These are phyloP conservation scores for Oncorhynchus nerka DNA, from an alignment of 2,113 vertebrate species.

Conservation along the genomic window DNA sequence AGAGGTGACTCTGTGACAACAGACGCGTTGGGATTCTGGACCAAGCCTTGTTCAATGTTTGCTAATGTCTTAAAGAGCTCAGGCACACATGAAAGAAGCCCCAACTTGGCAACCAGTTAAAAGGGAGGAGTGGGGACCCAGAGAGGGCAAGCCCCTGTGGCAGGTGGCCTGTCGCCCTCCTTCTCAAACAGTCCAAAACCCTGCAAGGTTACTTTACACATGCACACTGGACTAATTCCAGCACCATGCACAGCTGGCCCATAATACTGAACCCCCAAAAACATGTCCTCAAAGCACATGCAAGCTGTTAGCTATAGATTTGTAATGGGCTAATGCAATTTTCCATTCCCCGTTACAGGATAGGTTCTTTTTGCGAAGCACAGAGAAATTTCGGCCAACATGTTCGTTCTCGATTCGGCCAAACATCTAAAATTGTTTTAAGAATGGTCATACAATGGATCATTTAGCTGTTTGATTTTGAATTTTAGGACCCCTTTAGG, in stretches of 20 bases:
- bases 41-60: constrained; percentile 68
- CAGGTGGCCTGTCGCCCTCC: constrained; percentile 65
- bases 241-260: constrained; percentile 54
- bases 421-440: too few relatives aligned
- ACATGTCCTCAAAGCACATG: constrained; percentile 35
- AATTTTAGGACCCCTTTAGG: too few relatives aligned
- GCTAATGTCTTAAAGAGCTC: constrained; percentile 66
- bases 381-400: too few relatives aligned
- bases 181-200: constrained; percentile 50
- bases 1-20: constrained; percentile 58
- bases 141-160: constrained; percentile 59
- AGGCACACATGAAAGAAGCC: constrained; percentile 65
- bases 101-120: constrained; percentile 64
- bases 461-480: too few relatives aligned
- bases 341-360: too few relatives aligned
- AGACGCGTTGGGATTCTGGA: constrained; percentile 71
- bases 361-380: too few relatives aligned
- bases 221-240: constrained; percentile 59
- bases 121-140: constrained; percentile 57
- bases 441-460: too few relatives aligned
- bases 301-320: background rate
- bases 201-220: constrained; percentile 55
- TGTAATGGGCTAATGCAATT: too few relatives aligned
- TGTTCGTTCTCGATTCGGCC: too few relatives aligned
- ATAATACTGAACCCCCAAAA: constrained; percentile 36